Conservation (phyloP, 1,140 invertebrate genomes). For the Tetramorium alpestre region DNA sequence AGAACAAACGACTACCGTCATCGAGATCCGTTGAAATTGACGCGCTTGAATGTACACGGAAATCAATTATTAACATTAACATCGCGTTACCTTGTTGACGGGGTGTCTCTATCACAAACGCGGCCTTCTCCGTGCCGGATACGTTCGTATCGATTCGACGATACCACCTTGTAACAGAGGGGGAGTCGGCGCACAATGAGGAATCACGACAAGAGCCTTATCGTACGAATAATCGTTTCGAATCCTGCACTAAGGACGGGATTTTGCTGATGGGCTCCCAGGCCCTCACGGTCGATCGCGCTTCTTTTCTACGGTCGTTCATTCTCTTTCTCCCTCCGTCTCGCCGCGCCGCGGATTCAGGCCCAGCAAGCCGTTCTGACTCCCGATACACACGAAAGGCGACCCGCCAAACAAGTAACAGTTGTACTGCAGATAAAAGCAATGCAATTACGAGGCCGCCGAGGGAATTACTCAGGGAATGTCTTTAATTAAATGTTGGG, state of each 20-base stretch:
- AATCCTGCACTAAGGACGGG: slow-evolving; percentile 52
- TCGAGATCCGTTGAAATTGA: slow-evolving; percentile 42
- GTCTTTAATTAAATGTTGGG: slow-evolving; percentile 86
- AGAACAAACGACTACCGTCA: slow-evolving; percentile 11
- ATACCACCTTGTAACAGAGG: slow-evolving; percentile 44
- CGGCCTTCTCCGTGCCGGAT: slow-evolving; percentile 13
- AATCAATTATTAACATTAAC: slow-evolving; percentile 60
- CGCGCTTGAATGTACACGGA: slow-evolving; percentile 36
- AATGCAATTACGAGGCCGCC: slow-evolving; percentile 67
- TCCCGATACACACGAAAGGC: slow-evolving; percentile 75
- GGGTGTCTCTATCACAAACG: slow-evolving; percentile 67
- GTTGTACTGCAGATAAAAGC: slow-evolving; percentile 40
- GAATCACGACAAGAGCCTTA: slow-evolving; percentile 67
- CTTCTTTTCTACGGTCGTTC: slow-evolving; percentile 62
- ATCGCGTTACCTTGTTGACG: slow-evolving; percentile 83
- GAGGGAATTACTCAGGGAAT: slow-evolving; percentile 83
- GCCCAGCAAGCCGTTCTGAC: slow-evolving; percentile 68
- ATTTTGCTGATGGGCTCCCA: slow-evolving; percentile 53
- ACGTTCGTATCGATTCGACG: slow-evolving; percentile 53
- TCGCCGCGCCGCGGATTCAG: slow-evolving; percentile 25
- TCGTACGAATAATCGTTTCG: slow-evolving; percentile 46
- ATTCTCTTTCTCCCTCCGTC: background rate
- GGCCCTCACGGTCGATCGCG: slow-evolving; percentile 64
- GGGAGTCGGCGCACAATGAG: slow-evolving; percentile 55
- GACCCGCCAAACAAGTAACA: slow-evolving; percentile 82